These are phyloP conservation scores for Telmatherina bonti DNA, from an alignment of 2,797 vertebrate species.

Conservation along the genomic window DNA sequence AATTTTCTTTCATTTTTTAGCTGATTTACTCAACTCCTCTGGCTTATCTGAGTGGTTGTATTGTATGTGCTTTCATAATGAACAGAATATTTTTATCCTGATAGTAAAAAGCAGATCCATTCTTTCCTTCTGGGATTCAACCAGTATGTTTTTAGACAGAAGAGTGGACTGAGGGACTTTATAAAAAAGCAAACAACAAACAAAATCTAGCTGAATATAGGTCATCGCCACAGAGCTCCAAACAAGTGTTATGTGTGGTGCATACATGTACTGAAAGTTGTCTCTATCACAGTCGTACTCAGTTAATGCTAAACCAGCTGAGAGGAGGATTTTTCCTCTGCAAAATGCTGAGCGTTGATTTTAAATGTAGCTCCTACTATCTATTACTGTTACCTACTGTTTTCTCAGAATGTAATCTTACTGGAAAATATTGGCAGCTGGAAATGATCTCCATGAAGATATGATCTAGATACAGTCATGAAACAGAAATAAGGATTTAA, in stretches of 20 bases:
- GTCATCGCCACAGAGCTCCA: constrained; percentile 55
- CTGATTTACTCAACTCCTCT: neutral
- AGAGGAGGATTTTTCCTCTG: constrained; percentile 10
- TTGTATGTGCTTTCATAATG: constrained; percentile 20
- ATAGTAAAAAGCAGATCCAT: constrained; percentile 46
- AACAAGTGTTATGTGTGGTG: constrained; percentile 25
- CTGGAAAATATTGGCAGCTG: neutral
- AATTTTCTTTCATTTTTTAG: constrained; percentile 29
- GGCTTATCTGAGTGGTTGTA: constrained; percentile 3
- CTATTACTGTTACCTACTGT: neutral
- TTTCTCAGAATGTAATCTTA: constrained; percentile 17
- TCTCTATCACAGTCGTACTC: constrained; percentile 22
- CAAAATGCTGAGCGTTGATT: constrained; percentile 27
- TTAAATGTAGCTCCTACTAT: constrained; percentile 23
- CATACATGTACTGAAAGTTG: constrained; percentile 18
- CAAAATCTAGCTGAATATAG: constrained; percentile 60
- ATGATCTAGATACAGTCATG: constrained; percentile 17
- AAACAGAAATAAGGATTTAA: neutral
- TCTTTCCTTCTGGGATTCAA: constrained; percentile 58
- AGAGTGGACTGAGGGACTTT: constrained; percentile 48
- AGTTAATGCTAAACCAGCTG: constrained; percentile 11
- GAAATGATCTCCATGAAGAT: constrained; percentile 7
- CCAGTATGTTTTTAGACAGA: constrained; percentile 62
- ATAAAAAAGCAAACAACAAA: constrained; percentile 65
- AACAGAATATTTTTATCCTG: constrained; percentile 23